Evolutionary conservation across 2,113 vertebrate genomes (phyloP), one percentile per base, ranked within the genome.

Genomic region (Gopherus evgoodei): DNA sequence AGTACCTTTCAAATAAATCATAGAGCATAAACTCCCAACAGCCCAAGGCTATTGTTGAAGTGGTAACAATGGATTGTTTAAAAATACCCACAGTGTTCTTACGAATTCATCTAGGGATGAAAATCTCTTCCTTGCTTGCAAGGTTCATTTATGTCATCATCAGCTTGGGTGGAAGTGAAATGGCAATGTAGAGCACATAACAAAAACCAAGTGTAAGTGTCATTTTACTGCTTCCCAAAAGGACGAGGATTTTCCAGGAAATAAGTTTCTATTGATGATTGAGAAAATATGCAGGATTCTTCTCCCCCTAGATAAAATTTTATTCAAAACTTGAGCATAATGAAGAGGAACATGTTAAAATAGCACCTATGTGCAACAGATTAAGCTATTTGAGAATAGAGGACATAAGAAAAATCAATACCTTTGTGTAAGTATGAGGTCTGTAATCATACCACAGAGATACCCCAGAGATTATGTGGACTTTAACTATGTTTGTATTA

Each of bases 401-500:
- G 69, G 82, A 91, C 90, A 91, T 65, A 85, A 95, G 79, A 93
- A 88, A 97, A 97, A 96, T 97, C 97, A 97, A 97, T 97, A 96
- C 91, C 83, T 96, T 93, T 97, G 96, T 94, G 57, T 95, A 97
- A 97, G 87, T 6, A 0, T 91, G 87, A 96, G 91, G 93, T 95
- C 93, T 89, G 91, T 96, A 97, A 97, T 97, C 84, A 92, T 81
- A 93, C 76, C 85, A 54, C 81, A 93, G 96, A 84, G 0, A 8
- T 92, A 89, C 96, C 90, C 91, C 93, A 24, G 97, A 98, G 97
- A 95, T 93, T 96, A 93, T 84, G 80, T 93, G 93, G 83, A 81
- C 97, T 96, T 97, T 93, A 94, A 96, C 87, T 92, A 86, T 87
- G 93, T 97, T 94, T 95, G 87, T 84, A 79, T 79, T 88, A 97